Base-by-base conservation (phyloP, 2,113 vertebrate species). In the Psittacara wagleri region DNA sequence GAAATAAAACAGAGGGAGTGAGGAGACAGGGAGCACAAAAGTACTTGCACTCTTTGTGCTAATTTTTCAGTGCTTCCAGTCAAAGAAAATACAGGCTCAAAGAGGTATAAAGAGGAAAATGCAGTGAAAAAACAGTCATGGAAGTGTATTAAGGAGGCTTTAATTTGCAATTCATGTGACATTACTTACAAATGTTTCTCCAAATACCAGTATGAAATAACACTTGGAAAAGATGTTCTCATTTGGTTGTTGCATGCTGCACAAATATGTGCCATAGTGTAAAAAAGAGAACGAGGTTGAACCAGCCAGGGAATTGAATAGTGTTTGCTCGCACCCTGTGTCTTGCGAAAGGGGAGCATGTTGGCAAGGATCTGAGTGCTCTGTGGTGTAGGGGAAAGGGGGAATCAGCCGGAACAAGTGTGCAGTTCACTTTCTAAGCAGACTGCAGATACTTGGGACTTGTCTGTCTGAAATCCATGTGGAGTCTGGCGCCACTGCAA, bases 181-280 rank as follows among this genome's bases (percentile, higher is more conserved):
- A 4, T 83, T 88, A 78, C 64, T 93, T 72, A 72, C 17, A 89
- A 93, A 51, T 89, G 70, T 82, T 86, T 93, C 86, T 79, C 76
- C 67, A 92, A 92, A 59, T 84, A 62, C 37, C 57, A 35, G 88
- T 92, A 86, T 90, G 92, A 96, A 93, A 96, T 73, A 84, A 24
- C 43, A n/a, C 57, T 93, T 79, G 94, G 88, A 96, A 94, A 95
- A 92, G 51, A 83, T 92, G 74, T 86, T 75, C 76, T 92, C 86
- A 83, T 73, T 64, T 66, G 55, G 61, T 91, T 90, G 57, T 87
- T 93, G 73, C 94, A 67, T 44, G 66, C 59, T 81, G 51, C 62
- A 90, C 48, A 92, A 91, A 95, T 95, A n/a, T 84, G 49, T 94
- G 84, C 80, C 83, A 90, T 73, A 90, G 91, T 88, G 73, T 83